Evolutionary conservation across 2,797 vertebrate species (phyloP).

Genomic region (Diglossa cyanea): DNA sequence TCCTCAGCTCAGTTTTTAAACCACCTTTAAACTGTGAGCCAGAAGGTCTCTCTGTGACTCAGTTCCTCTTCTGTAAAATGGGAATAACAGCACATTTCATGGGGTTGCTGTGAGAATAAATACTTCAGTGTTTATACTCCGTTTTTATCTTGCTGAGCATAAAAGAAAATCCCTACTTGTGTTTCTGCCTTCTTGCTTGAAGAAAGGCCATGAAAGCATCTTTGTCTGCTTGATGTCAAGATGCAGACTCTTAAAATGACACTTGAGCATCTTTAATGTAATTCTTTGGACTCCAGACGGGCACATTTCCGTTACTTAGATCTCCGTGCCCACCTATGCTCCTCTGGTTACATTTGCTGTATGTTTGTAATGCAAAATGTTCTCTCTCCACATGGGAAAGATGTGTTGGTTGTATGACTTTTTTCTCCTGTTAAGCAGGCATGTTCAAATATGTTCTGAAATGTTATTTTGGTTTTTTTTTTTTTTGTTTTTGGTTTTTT

Average conservation of each 20-base stretch:
- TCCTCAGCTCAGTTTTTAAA: conserved; percentile 9
- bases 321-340: background rate
- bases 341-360: background rate
- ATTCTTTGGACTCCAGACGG: conserved; percentile 47
- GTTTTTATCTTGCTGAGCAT: conserved; percentile 41
- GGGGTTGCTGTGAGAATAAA: conserved; percentile 42
- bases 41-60: conserved; percentile 26
- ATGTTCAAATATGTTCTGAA: conserved; percentile 22
- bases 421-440: background rate
- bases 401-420: background rate
- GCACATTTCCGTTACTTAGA: conserved; percentile 29
- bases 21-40: background rate
- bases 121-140: conserved; percentile 12
- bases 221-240: conserved; percentile 53
- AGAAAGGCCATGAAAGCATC: conserved; percentile 54
- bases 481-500: no score
- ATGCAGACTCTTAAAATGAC: conserved; percentile 44
- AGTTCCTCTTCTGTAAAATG: conserved; percentile 38
- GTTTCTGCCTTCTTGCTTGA: conserved; percentile 54
- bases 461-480: no score
- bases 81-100: conserved; percentile 13
- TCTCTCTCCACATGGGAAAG: background rate
- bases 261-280: conserved; percentile 53
- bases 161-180: conserved; percentile 49
- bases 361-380: background rate